These are phyloP conservation scores for Hiodon tergisus DNA, from an alignment of 2,113 vertebrate species.

Conservation along the genomic window DNA sequence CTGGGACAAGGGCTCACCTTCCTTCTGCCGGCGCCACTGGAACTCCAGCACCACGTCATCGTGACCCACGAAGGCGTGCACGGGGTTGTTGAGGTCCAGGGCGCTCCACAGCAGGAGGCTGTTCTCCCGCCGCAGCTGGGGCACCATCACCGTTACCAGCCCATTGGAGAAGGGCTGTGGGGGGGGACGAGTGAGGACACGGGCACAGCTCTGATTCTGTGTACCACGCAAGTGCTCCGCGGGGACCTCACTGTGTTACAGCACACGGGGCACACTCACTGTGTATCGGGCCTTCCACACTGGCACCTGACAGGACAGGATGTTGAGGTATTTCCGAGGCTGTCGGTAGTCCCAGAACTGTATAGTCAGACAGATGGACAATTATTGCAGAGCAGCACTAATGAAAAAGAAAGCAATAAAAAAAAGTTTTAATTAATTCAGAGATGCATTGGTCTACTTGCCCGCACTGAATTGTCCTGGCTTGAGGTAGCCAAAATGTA, in stretches of 20 bases:
- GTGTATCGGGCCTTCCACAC: constrained; percentile 98
- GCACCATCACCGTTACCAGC: constrained; percentile 95
- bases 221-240: background rate
- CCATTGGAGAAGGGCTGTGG: constrained; percentile 88
- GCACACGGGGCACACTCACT: constrained; percentile 57
- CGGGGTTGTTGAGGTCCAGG: constrained; percentile 84
- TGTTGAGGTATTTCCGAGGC: constrained; percentile 91
- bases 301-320: constrained; percentile 92
- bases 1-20: constrained; percentile 64
- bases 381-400: background rate
- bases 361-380: constrained; percentile 17
- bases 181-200: background rate
- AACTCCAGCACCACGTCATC: constrained; percentile 96
- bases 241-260: background rate
- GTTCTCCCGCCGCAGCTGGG: constrained; percentile 90
- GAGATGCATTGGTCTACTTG: constrained; percentile 45
- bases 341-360: constrained; percentile 98
- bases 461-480: constrained; percentile 96
- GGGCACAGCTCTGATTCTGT: background rate
- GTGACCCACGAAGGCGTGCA: constrained; percentile 94
- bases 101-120: constrained; percentile 92
- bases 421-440: background rate
- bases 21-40: constrained; percentile 94
- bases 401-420: background rate
- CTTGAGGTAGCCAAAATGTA: constrained; percentile 89